Evolutionary conservation across 2,797 vertebrate species (phyloP).

Genomic region (Sebastes taczanowskii): DNA sequence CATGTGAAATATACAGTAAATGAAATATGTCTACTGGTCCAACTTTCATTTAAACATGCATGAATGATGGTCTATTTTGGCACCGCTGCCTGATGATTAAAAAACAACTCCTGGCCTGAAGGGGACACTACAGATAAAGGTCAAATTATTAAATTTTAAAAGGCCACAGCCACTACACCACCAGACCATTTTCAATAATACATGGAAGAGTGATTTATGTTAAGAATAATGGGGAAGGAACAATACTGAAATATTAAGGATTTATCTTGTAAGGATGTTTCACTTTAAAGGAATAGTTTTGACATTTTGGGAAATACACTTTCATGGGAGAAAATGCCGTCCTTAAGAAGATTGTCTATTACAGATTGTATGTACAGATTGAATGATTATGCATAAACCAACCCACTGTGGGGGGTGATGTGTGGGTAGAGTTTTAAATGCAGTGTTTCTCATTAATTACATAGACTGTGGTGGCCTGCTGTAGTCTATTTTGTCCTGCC

Average conservation of each 20-base stretch:
- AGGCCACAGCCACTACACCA: slow-evolving; percentile 33
- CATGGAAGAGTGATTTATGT: slow-evolving; percentile 26
- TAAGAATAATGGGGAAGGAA: background rate
- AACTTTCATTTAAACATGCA: background rate
- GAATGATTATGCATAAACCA: background rate
- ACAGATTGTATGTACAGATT: background rate
- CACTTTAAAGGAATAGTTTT: background rate
- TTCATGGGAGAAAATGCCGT: background rate
- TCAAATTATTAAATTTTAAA: slow-evolving; percentile 58
- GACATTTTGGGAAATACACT: background rate
- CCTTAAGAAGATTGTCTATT: background rate
- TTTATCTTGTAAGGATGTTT: background rate
- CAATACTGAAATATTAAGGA: background rate
- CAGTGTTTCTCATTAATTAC: background rate
- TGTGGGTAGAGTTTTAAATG: background rate
- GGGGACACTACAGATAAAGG: slow-evolving; percentile 57
- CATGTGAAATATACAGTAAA: background rate
- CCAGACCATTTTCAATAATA: slow-evolving; percentile 27
- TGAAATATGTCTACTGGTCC: background rate
- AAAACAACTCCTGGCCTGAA: slow-evolving; percentile 45
- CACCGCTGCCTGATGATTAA: slow-evolving; percentile 29
- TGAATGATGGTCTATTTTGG: background rate
- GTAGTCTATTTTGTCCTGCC: background rate
- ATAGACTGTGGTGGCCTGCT: background rate
- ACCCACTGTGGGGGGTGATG: background rate